Evolutionary conservation across 1,140 invertebrate species (phyloP).

Genomic region (Bombus waltoni): DNA sequence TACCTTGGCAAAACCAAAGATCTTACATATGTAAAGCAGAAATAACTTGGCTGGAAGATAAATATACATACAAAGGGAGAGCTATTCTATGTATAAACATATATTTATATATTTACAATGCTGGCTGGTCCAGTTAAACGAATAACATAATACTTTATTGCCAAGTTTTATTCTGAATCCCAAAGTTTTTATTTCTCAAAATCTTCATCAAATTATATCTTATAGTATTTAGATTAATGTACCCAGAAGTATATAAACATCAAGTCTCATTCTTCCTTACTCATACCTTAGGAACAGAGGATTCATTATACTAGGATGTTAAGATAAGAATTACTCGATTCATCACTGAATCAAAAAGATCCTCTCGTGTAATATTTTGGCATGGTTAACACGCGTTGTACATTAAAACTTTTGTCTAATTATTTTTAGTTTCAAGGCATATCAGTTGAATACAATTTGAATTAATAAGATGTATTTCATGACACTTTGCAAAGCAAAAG

Average conservation of each 20-base stretch:
- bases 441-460: conserved; percentile 63
- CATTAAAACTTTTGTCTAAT: conserved; percentile 58
- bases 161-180: conserved; percentile 65
- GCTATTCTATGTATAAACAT: conserved; percentile 65
- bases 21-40: conserved; percentile 63
- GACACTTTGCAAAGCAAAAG: conserved; percentile 6
- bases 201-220: conserved; percentile 52
- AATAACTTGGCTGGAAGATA: conserved; percentile 62
- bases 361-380: conserved; percentile 28
- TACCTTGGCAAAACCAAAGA: conserved; percentile 76
- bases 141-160: conserved; percentile 65
- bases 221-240: conserved; percentile 61
- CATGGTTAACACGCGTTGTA: conserved; percentile 35
- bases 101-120: conserved; percentile 67
- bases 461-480: conserved; percentile 45
- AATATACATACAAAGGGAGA: conserved; percentile 61
- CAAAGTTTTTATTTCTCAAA: conserved; percentile 61
- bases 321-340: conserved; percentile 46
- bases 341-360: conserved; percentile 13
- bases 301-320: conserved; percentile 44
- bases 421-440: conserved; percentile 63
- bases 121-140: conserved; percentile 74
- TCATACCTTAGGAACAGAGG: conserved; percentile 28
- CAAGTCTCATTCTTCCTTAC: conserved; percentile 54
- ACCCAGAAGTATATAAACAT: conserved; percentile 54